A percentile compares a stretch with the other conserved stretches of the same genome.
Evolutionary conservation across 2,797 vertebrate species (phyloP).

Genomic region (Mastacembelus armatus): DNA sequence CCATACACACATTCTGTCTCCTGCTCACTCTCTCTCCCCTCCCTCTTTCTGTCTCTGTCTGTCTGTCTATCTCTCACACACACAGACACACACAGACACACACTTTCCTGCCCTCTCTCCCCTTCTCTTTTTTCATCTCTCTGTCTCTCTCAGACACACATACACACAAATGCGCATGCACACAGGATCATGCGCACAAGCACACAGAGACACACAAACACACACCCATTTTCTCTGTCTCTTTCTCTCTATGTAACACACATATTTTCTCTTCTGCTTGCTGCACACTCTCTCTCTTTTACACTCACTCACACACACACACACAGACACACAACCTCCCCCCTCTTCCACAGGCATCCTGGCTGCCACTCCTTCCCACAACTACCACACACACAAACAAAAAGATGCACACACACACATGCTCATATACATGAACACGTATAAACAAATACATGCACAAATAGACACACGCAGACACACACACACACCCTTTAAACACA

Average conservation of each 20-base stretch:
- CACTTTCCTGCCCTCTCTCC: slow-evolving; percentile 67
- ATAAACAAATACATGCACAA: slow-evolving; percentile 25
- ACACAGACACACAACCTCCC: slow-evolving; percentile 50
- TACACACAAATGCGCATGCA: slow-evolving; percentile 66
- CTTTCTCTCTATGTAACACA: slow-evolving; percentile 50
- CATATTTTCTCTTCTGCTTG: slow-evolving; percentile 47
- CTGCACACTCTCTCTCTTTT: slow-evolving; percentile 16
- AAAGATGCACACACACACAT: slow-evolving; percentile 36
- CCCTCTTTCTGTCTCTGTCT: slow-evolving; percentile 53
- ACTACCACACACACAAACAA: slow-evolving; percentile 63
- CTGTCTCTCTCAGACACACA: slow-evolving; percentile 69
- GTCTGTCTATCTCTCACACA: slow-evolving; percentile 42
- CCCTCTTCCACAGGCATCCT: slow-evolving; percentile 72
- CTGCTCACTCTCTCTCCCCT: slow-evolving; percentile 65
- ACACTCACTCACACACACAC: slow-evolving; percentile 19
- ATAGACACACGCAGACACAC: slow-evolving; percentile 37
- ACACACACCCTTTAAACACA: slow-evolving; percentile 64
- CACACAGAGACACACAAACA: slow-evolving; percentile 44
- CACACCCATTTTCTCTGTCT: slow-evolving; percentile 56
- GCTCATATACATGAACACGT: slow-evolving; percentile 32
- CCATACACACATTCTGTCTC: slow-evolving; percentile 61
- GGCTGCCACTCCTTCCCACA: slow-evolving; percentile 70
- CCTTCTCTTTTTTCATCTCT: slow-evolving; percentile 67
- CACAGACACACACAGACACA: slow-evolving; percentile 34
- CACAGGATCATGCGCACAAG: slow-evolving; percentile 55